phyloP scores from a whole-genome alignment of 2,888 invertebrate species.

The Autographa gamma region DNA sequence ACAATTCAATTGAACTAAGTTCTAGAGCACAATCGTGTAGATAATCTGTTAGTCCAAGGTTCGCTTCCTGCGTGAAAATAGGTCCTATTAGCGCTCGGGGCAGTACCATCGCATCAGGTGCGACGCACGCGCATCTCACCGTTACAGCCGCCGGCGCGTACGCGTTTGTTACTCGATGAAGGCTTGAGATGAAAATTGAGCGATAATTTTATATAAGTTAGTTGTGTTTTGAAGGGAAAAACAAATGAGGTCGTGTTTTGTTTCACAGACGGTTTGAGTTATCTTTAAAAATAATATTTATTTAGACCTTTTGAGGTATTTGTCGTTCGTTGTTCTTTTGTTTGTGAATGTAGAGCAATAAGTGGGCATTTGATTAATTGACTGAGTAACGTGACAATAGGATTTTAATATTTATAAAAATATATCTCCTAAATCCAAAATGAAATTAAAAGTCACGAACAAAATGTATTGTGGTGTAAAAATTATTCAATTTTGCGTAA shows the following conservation, averaged over 20 bases:
- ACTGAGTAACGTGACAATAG: slow-evolving; percentile 56
- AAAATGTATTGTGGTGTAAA: slow-evolving; percentile 69
- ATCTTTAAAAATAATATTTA: too few species aligned
- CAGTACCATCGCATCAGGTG: slow-evolving; percentile 75
- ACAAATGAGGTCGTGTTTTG: background rate
- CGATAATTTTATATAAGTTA: slow-evolving; percentile 34
- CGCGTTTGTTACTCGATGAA: slow-evolving; percentile 43
- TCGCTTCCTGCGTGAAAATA: slow-evolving; percentile 59
- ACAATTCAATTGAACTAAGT: slow-evolving; percentile 51
- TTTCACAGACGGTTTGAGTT: background rate
- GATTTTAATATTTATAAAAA: slow-evolving; percentile 45
- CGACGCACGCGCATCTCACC: slow-evolving; percentile 74
- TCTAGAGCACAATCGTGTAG: slow-evolving; percentile 57
- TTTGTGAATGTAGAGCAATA: slow-evolving; percentile 4
- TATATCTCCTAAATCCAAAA: slow-evolving; percentile 52
- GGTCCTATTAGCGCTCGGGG: slow-evolving; percentile 61
- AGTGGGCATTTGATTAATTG: slow-evolving; percentile 57
- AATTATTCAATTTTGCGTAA: slow-evolving; percentile 86
- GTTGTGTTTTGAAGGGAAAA: background rate
- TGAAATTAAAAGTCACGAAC: slow-evolving; percentile 66
- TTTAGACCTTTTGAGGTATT: too few species aligned
- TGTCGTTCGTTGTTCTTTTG: too few species aligned
- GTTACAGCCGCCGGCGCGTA: slow-evolving; percentile 77
- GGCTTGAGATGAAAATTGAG: slow-evolving; percentile 37
- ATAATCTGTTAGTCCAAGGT: slow-evolving; percentile 57